phyloP scores from a whole-genome alignment of 2,797 vertebrate genomes.

The Epinephelus malabaricus region DNA sequence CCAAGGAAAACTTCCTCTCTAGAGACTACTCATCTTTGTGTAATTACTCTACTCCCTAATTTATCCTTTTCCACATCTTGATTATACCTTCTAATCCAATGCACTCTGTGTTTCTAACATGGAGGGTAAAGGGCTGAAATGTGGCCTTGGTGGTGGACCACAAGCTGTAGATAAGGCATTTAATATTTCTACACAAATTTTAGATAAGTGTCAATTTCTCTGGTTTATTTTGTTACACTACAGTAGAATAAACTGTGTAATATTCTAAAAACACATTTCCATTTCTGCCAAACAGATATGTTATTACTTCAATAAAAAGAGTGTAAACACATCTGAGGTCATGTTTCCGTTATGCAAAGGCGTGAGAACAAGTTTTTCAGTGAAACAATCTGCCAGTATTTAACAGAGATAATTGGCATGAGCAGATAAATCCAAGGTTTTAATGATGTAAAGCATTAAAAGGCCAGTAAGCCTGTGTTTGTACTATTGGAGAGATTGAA shows the following conservation, averaged over 20 bases:
- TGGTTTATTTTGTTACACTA: not conserved
- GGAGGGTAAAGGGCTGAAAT: constrained; percentile 10
- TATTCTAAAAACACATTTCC: not conserved
- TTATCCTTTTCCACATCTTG: constrained; percentile 37
- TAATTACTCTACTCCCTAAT: constrained; percentile 35
- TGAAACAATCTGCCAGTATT: not conserved
- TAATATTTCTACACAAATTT: constrained; percentile 1
- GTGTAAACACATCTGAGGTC: not conserved
- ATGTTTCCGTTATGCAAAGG: not conserved
- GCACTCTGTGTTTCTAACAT: constrained; percentile 19
- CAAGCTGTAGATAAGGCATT: not conserved
- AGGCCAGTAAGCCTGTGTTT: not conserved
- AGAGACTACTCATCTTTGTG: constrained; percentile 37
- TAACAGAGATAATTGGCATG: not conserved
- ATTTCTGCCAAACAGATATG: not conserved
- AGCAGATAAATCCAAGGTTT: constrained; percentile 23
- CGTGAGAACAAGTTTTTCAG: not conserved
- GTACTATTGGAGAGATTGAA: constrained; percentile 38
- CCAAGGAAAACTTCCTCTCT: constrained; percentile 52
- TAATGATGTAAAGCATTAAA: constrained; percentile 11
- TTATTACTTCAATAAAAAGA: not conserved
- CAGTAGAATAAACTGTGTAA: not conserved
- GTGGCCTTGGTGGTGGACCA: constrained; percentile 5
- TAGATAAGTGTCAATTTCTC: not conserved
- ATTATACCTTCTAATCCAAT: constrained; percentile 40